phyloP scores from a whole-genome alignment of 2,888 invertebrate genomes.

The Clitarchus hookeri region DNA sequence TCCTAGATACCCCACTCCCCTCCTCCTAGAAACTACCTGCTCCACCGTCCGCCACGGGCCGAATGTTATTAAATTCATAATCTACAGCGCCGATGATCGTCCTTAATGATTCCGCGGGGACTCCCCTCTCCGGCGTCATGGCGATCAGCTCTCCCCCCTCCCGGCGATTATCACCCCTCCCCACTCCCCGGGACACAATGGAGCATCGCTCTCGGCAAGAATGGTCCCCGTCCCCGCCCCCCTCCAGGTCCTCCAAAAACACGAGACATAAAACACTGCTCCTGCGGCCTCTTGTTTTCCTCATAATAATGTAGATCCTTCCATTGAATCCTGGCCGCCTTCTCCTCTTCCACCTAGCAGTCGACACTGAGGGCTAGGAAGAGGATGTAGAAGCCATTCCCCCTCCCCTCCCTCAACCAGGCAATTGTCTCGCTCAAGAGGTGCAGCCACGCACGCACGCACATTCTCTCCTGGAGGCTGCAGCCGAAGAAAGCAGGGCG shows the following conservation, averaged over 20 bases:
- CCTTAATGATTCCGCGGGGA: background rate
- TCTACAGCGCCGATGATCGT: constrained; percentile 14
- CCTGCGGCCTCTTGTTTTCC: constrained; percentile 7
- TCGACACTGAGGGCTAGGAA: background rate
- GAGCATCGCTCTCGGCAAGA: background rate
- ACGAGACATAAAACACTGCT: constrained; percentile 14
- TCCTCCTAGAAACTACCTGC: background rate
- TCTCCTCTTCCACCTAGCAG: background rate
- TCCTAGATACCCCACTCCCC: background rate
- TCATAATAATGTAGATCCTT: constrained; percentile 14
- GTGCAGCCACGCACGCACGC: background rate
- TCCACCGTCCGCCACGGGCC: background rate
- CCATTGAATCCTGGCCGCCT: background rate
- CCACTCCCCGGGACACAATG: background rate
- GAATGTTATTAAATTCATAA: constrained; percentile 4
- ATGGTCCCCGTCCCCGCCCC: background rate
- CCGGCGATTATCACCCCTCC: background rate
- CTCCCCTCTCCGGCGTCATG: background rate
- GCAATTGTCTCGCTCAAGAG: background rate
- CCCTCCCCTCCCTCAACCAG: background rate
- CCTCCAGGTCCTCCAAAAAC: background rate
- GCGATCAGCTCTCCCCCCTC: background rate
- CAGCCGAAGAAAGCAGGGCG: background rate
- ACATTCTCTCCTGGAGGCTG: background rate
- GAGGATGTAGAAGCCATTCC: background rate